Base-by-base conservation (phyloP, 2,888 invertebrate species). In the Eremobia ochroleuca region DNA sequence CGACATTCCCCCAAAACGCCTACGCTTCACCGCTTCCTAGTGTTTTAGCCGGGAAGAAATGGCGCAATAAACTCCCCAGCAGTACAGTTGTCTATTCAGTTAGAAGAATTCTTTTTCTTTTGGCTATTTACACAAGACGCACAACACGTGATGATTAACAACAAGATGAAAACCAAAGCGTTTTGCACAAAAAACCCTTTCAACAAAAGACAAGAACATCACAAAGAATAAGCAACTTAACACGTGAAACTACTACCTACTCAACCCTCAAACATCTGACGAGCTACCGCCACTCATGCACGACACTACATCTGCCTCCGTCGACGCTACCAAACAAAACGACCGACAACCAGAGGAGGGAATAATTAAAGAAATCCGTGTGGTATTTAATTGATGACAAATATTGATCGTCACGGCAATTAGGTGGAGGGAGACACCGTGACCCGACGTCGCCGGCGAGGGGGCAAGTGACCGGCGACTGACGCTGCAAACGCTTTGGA, bases 361-460 rank as follows among this genome's bases (percentile, higher is more conserved):
- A 90, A 91, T 91, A 90, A 92, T 92, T 91, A 90, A 92, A 90
- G 81, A 90, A 91, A 91, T 90, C 85, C 87, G 87, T 89, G 86
- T 88, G 86, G 89, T 91, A 89, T 92, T 93, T 94, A 95, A 96
- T 96, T 95, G 93, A 95, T 93, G 92, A 94, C 95, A 96, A 96
- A 96, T 96, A 96, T 96, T 95, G 93, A 91, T 66, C 87, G 92
- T 94, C 94, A 95, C 93, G 94, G 94, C 90, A 93, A 93, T 93
- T 94, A 93, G 94, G 84, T 86, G 85, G 85, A 71, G 80, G 86
- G 78, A 88, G 79, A 76, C 87, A 82, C 83, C 91, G 91, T 91
- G 92, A 91, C 90, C 89, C 83, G 88, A 55, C 89, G 91, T 84
- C 82, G 85, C 78, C 79, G 81, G 85, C 40, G 81, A 67, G 59